Conservation (phyloP, 2,797 vertebrate species). For the Molossus molossus region DNA sequence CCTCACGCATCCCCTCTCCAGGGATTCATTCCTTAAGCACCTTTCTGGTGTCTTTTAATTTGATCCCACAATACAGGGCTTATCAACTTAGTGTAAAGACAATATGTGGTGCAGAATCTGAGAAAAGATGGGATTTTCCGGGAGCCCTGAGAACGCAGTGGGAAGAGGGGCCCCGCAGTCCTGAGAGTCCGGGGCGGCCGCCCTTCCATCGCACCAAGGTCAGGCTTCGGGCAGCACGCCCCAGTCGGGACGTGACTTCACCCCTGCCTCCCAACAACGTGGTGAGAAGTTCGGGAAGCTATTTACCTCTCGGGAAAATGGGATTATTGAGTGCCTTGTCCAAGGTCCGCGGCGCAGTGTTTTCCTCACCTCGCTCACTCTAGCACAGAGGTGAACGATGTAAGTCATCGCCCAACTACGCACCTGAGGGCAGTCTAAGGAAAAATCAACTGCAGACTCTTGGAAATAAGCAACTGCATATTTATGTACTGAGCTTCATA, state of each 20-base stretch:
- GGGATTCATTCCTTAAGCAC: background rate
- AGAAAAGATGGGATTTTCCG: background rate
- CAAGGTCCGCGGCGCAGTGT: background rate
- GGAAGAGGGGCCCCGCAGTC: background rate
- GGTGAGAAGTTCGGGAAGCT: background rate
- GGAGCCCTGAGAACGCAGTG: background rate
- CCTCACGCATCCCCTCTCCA: background rate
- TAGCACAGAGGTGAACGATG: background rate
- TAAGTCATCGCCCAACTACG: background rate
- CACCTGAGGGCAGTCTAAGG: background rate
- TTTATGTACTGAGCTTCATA: background rate
- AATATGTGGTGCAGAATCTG: background rate
- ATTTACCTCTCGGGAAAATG: background rate
- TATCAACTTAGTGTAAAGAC: background rate
- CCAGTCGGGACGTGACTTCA: accelerated
- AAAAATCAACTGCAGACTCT: background rate
- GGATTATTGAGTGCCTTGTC: background rate
- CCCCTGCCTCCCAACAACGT: background rate
- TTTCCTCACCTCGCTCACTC: background rate
- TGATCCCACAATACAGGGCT: background rate
- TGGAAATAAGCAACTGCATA: background rate
- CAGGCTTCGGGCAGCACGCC: background rate
- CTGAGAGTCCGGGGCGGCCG: background rate
- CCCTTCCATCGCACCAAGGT: background rate
- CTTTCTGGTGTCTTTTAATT: background rate